phyloP scores from a whole-genome alignment of 2,888 invertebrate genomes.

The Diplolepis rosae region DNA sequence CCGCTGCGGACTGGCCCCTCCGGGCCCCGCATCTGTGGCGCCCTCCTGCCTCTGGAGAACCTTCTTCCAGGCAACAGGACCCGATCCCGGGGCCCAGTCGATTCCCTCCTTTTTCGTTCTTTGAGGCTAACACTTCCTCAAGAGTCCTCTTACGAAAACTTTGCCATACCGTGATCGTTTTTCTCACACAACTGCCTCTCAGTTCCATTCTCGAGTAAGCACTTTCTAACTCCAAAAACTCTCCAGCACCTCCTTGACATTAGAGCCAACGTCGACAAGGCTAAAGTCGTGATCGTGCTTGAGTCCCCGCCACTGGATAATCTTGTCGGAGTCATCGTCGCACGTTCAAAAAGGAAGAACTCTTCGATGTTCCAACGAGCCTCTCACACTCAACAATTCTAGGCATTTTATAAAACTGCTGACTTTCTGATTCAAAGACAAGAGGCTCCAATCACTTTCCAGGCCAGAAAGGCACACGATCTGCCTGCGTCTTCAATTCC shows the following conservation, averaged over 20 bases:
- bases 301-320: constrained; percentile 37
- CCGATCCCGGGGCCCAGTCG: constrained; percentile 36
- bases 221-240: constrained; percentile 38
- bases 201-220: constrained; percentile 55
- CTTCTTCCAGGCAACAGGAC: constrained; percentile 22
- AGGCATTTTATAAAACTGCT: constrained; percentile 27
- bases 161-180: constrained; percentile 18
- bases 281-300: constrained; percentile 44
- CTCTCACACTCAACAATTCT: constrained; percentile 19
- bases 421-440: constrained; percentile 14
- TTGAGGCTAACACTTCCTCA: constrained; percentile 26
- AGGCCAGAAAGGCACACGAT: not conserved
- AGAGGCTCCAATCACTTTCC: constrained; percentile 19
- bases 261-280: constrained; percentile 41
- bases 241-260: constrained; percentile 41
- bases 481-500: not conserved
- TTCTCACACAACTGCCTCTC: constrained; percentile 38
- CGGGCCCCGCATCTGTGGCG: constrained; percentile 71
- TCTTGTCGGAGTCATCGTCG: constrained; percentile 53
- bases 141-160: constrained; percentile 28
- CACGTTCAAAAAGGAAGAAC: constrained; percentile 13
- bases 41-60: constrained; percentile 54
- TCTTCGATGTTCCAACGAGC: not conserved
- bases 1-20: constrained; percentile 69
- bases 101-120: constrained; percentile 27